These are phyloP conservation scores for Drosophila borborema DNA, from an alignment of 2,888 invertebrate species.

Conservation along the genomic window DNA sequence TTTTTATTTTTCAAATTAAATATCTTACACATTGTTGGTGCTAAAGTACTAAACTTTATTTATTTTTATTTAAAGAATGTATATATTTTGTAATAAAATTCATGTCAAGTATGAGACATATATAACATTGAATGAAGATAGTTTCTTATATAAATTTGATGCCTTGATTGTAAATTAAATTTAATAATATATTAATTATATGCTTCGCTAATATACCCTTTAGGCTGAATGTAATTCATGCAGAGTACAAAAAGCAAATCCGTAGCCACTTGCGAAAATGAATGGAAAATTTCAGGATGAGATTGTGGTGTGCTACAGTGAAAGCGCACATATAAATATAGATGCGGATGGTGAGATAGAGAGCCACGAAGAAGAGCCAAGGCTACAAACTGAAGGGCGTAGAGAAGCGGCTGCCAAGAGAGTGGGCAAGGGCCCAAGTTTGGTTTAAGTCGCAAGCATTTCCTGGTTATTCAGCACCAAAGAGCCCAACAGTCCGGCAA, in stretches of 20 bases:
- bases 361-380: neutral
- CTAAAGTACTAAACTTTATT: too few species aligned
- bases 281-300: conserved; percentile 63
- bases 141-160: neutral
- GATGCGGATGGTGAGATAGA: conserved; percentile 43
- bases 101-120: neutral
- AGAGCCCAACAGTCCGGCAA: conserved; percentile 68
- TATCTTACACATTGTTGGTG: neutral
- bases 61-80: too few species aligned
- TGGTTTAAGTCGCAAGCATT: conserved; percentile 67
- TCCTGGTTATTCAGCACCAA: conserved; percentile 76
- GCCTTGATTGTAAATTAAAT: neutral
- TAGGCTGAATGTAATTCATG: neutral
- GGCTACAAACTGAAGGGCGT: neutral
- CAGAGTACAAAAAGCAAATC: conserved; percentile 53
- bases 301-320: conserved; percentile 30
- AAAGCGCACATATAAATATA: conserved; percentile 52
- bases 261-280: conserved; percentile 75
- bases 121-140: neutral
- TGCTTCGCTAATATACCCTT: neutral
- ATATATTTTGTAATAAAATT: too few species aligned
- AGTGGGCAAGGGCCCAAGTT: conserved; percentile 53
- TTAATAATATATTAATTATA: neutral
- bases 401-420: conserved; percentile 47
- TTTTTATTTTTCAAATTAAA: neutral